Percentiles rank a stretch among this genome's conserved stretches.
Conservation (phyloP, 2,797 vertebrate genomes). For the Platalea minor region DNA sequence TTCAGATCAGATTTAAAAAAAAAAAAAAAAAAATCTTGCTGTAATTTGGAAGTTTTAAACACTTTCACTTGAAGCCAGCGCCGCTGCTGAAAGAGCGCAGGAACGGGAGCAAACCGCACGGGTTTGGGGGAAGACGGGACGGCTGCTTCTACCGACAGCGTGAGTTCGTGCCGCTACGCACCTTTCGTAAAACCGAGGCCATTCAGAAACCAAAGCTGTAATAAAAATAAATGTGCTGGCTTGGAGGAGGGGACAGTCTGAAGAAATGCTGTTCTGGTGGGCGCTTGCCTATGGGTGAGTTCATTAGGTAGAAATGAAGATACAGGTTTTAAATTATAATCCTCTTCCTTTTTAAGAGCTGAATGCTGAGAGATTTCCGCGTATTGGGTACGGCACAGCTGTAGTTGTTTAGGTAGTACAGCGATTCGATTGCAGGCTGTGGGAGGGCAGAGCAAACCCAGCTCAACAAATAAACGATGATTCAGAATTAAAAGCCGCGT, state of each 20-base stretch:
- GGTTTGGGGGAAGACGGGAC: not conserved
- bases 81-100: not conserved
- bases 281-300: not conserved
- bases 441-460: not conserved
- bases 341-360: not conserved
- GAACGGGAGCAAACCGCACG: not conserved
- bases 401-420: not conserved
- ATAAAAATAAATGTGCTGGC: not conserved
- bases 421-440: not conserved
- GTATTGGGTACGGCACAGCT: not conserved
- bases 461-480: not conserved
- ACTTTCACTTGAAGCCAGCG: not conserved
- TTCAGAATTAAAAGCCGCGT: not conserved
- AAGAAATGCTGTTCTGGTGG: not conserved
- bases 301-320: not conserved
- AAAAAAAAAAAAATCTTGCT: accelerated
- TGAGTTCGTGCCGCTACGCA: not conserved
- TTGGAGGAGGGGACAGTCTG: not conserved
- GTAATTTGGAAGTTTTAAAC: not conserved
- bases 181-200: not conserved
- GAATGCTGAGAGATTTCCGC: not conserved
- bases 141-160: accelerated
- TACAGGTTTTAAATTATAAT: not conserved
- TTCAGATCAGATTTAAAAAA: not conserved
- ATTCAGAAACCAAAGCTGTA: not conserved